Percentiles rank a stretch among this genome's conserved stretches.
Conservation (phyloP, 2,797 vertebrate genomes). For the Arnoldichthys spilopterus region DNA sequence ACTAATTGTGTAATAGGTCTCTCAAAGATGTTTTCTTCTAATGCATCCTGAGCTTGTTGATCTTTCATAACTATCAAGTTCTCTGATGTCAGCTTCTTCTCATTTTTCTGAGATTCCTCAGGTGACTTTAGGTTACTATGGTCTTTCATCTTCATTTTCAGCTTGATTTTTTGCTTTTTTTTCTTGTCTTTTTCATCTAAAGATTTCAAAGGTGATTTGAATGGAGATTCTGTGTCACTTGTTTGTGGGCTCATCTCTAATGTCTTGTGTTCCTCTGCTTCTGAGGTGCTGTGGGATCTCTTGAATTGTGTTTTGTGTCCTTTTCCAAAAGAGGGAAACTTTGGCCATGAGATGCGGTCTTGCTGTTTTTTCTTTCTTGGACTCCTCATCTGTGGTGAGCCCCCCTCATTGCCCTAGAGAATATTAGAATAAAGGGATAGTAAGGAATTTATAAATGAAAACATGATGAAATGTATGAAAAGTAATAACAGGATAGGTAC, state of each 20-base stretch:
- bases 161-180: constrained; percentile 80
- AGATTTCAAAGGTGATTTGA: constrained; percentile 73
- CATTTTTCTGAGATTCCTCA: constrained; percentile 68
- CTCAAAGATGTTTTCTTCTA: constrained; percentile 67
- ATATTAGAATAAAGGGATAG: constrained; percentile 53
- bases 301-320: constrained; percentile 81
- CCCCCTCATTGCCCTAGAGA: constrained; percentile 72
- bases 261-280: constrained; percentile 84
- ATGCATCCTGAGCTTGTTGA: constrained; percentile 60
- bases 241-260: constrained; percentile 85
- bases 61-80: constrained; percentile 59
- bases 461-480: neutral
- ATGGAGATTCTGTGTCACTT: constrained; percentile 87
- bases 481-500: constrained; percentile 61
- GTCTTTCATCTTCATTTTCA: constrained; percentile 79
- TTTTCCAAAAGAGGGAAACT: constrained; percentile 87
- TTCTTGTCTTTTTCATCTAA: constrained; percentile 72
- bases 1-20: constrained; percentile 58
- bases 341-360: constrained; percentile 93
- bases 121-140: constrained; percentile 80
- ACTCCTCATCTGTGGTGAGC: constrained; percentile 75
- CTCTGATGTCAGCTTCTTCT: constrained; percentile 60
- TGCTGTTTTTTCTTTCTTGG: constrained; percentile 81
- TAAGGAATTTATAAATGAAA: constrained; percentile 8
- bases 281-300: constrained; percentile 94